Conservation (phyloP, 1,140 invertebrate genomes). For the Mycetomoellerius zeteki region DNA sequence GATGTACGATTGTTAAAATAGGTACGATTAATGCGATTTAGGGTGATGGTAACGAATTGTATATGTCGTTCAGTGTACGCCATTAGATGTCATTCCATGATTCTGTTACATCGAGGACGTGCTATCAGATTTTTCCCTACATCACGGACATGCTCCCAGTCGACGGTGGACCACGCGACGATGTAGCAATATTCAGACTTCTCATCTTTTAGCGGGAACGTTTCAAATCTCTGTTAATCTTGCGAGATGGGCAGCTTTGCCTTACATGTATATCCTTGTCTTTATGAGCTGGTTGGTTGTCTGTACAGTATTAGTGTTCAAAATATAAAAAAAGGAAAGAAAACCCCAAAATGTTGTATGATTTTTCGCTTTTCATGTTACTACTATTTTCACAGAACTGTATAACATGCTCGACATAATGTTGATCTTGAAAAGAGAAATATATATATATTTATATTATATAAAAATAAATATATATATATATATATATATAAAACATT, state of each 20-base stretch:
- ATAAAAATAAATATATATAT: no score
- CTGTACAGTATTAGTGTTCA: conserved; percentile 85
- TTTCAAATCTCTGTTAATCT: conserved; percentile 61
- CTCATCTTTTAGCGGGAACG: conserved; percentile 61
- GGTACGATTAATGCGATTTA: conserved; percentile 73
- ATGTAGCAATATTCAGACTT: conserved; percentile 73
- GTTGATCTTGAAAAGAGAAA: background rate
- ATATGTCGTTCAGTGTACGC: conserved; percentile 76
- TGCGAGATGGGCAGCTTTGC: conserved; percentile 69
- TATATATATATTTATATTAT: no score
- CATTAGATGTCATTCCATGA: conserved; percentile 84
- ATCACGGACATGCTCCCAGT: conserved; percentile 79
- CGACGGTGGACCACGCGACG: conserved; percentile 77
- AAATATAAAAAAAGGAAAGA: conserved; percentile 78
- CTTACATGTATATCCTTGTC: conserved; percentile 77
- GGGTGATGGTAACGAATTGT: conserved; percentile 82
- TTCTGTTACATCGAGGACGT: conserved; percentile 83
- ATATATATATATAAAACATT: no score
- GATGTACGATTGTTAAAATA: conserved; percentile 57
- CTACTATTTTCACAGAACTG: background rate
- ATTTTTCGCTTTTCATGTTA: background rate
- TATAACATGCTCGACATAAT: background rate
- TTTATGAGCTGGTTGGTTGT: conserved; percentile 79
- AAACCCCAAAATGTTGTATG: conserved; percentile 15
- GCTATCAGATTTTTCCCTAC: conserved; percentile 71